Evolutionary conservation across 2,888 invertebrate species (phyloP).

Genomic region (Cephus pulcher): DNA sequence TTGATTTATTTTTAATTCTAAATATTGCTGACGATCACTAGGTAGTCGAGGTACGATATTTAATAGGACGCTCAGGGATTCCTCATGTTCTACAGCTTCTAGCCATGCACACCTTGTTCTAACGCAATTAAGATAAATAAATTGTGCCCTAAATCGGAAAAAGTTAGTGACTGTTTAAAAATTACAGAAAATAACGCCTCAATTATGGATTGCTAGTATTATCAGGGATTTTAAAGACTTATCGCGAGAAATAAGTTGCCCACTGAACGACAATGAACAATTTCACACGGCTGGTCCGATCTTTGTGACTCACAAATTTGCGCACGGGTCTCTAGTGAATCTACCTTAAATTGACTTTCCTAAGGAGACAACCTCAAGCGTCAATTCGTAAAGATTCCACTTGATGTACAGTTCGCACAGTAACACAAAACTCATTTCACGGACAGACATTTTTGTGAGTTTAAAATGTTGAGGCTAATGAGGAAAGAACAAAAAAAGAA

Average conservation of each 20-base stretch:
- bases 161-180: background rate
- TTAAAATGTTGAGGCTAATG: background rate
- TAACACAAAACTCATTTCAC: background rate
- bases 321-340: background rate
- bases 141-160: background rate
- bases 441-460: background rate
- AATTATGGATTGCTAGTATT: background rate
- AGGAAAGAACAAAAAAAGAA: background rate
- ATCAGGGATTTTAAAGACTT: background rate
- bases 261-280: background rate
- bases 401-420: background rate
- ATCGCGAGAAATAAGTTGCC: background rate
- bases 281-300: background rate
- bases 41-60: background rate
- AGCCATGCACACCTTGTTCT: background rate
- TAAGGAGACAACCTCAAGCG: background rate
- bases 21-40: background rate
- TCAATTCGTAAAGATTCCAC: background rate
- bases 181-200: background rate
- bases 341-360: background rate
- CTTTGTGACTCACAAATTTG: background rate
- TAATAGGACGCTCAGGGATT: conserved; percentile 15
- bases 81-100: conserved; percentile 18
- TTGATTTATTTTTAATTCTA: background rate
- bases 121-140: background rate